Percentiles rank a stretch among this genome's conserved stretches.
These are phyloP conservation scores for Mesoclemmys tuberculata DNA, from an alignment of 2,113 vertebrate species.

Conservation along the genomic window DNA sequence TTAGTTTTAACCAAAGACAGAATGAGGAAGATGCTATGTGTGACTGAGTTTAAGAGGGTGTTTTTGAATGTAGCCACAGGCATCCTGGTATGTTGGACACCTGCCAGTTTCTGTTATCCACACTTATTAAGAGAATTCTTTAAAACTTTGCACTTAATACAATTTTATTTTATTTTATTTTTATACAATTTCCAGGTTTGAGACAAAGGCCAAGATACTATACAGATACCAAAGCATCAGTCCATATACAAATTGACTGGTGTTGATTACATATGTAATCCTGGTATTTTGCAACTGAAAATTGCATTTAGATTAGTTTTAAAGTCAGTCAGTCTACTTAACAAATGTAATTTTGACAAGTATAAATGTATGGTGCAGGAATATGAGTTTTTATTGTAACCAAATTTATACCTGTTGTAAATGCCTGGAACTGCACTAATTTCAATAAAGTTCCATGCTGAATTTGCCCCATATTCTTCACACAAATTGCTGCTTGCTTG, in stretches of 20 bases:
- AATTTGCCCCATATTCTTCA: slow-evolving; percentile 63
- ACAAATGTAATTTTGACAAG: neutral
- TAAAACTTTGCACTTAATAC: neutral
- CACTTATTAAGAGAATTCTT: slow-evolving; percentile 6
- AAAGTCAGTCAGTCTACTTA: neutral
- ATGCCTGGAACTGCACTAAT: slow-evolving; percentile 36
- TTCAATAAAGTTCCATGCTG: slow-evolving; percentile 69
- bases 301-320: neutral
- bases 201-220: neutral
- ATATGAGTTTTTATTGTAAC: slow-evolving; percentile 1
- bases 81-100: slow-evolving; percentile 15
- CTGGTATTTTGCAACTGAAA: neutral
- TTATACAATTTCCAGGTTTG: neutral
- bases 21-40: slow-evolving; percentile 4
- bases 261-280: neutral
- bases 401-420: slow-evolving; percentile 26
- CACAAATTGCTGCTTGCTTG: slow-evolving; percentile 64
- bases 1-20: neutral
- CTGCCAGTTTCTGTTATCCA: neutral
- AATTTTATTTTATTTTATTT: neutral
- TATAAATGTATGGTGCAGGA: neutral
- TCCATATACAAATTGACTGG: neutral
- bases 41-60: slow-evolving; percentile 34
- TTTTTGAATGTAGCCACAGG: slow-evolving; percentile 46
- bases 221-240: neutral